These are phyloP conservation scores for Nycticebus coucang DNA, from an alignment of 2,113 vertebrate genomes.

Conservation along the genomic window DNA sequence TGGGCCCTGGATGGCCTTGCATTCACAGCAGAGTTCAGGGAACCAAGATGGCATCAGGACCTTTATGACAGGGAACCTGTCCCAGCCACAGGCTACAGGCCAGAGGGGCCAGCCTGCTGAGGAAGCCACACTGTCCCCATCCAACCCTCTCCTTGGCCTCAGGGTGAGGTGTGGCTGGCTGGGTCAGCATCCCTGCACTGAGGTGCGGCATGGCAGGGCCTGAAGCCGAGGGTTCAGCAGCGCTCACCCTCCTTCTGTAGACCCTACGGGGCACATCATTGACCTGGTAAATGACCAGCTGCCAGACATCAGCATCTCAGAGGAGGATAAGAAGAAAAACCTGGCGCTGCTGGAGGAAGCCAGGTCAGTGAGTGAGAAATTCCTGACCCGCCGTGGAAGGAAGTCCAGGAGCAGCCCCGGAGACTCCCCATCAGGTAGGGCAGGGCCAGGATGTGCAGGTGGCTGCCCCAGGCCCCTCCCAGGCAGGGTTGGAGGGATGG, in stretches of 20 bases:
- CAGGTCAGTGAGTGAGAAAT: conserved; percentile 94
- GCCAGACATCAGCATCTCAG: conserved; percentile 95
- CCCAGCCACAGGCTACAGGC: background rate
- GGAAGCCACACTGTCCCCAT: background rate
- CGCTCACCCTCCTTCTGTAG: conserved; percentile 79
- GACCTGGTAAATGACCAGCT: conserved; percentile 94
- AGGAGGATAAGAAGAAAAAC: conserved; percentile 96
- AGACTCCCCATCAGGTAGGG: conserved; percentile 90
- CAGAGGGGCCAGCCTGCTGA: background rate
- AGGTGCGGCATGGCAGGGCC: background rate
- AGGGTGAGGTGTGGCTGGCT: background rate
- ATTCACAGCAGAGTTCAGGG: background rate
- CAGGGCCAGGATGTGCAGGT: background rate
- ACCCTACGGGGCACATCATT: conserved; percentile 92
- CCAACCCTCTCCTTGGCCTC: background rate
- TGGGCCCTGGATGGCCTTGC: background rate
- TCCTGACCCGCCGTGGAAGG: conserved; percentile 93
- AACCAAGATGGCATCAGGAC: background rate
- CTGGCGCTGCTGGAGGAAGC: conserved; percentile 96
- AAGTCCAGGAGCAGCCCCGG: conserved; percentile 92
- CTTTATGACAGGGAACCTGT: background rate
- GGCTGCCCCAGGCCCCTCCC: background rate
- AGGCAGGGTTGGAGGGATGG: background rate
- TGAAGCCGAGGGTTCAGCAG: background rate
- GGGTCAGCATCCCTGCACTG: background rate